phyloP scores from a whole-genome alignment of 2,888 invertebrate genomes.

The Spodoptera littoralis region DNA sequence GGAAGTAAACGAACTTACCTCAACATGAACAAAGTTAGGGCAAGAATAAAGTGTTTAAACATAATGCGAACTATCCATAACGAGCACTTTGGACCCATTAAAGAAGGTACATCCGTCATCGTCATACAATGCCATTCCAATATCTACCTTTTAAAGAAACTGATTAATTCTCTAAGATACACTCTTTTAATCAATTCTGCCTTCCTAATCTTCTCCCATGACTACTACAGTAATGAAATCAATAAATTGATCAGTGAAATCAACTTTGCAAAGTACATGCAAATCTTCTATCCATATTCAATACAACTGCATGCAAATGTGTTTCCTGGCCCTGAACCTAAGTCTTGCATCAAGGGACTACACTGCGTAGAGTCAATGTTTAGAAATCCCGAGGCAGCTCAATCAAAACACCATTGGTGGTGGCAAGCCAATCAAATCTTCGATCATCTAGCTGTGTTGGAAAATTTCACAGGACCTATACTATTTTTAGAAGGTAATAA shows the following conservation, averaged over 20 bases:
- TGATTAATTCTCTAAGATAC: constrained; percentile 58
- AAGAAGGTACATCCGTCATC: constrained; percentile 49
- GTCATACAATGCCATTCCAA: constrained; percentile 67
- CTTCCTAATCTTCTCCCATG: constrained; percentile 66
- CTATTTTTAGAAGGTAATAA: constrained; percentile 63
- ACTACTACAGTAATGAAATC: constrained; percentile 54
- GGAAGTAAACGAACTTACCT: constrained; percentile 12
- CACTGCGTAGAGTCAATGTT: constrained; percentile 47
- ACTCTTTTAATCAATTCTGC: constrained; percentile 59
- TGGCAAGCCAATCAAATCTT: constrained; percentile 71
- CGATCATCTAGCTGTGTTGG: constrained; percentile 54
- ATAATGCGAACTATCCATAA: constrained; percentile 54
- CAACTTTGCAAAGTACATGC: constrained; percentile 51
- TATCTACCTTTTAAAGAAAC: constrained; percentile 52
- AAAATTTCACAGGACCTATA: constrained; percentile 55
- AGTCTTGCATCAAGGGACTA: constrained; percentile 55
- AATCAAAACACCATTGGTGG: constrained; percentile 73
- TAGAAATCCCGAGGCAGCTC: constrained; percentile 57
- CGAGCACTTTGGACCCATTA: constrained; percentile 35
- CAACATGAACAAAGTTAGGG: constrained; percentile 46
- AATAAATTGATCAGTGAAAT: constrained; percentile 49
- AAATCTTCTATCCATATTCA: constrained; percentile 65
- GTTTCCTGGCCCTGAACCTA: constrained; percentile 67
- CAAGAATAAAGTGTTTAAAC: constrained; percentile 56
- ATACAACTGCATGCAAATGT: constrained; percentile 63